A percentile compares a stretch with the other conserved stretches of the same genome.
These are phyloP conservation scores for Synergus japonicus DNA, from an alignment of 2,888 invertebrate genomes.

Conservation along the genomic window DNA sequence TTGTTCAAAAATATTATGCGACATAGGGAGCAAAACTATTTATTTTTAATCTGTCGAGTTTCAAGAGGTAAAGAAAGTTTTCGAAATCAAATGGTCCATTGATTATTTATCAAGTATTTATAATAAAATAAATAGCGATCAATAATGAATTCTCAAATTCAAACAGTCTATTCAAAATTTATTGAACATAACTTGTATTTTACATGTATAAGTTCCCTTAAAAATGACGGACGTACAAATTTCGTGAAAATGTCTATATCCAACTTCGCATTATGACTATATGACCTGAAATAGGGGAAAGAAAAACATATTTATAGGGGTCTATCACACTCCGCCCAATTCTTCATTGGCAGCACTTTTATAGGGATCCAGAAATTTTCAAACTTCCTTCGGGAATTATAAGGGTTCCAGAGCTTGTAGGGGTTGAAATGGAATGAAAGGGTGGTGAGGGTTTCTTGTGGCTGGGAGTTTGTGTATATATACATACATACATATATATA, in stretches of 20 bases:
- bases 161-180: not conserved
- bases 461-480: not conserved
- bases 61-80: not conserved
- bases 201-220: not conserved
- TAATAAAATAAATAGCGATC: not conserved
- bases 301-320: not conserved
- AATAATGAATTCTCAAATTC: not conserved
- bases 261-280: not conserved
- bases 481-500: not conserved
- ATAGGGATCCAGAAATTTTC: conserved; percentile 26
- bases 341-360: conserved; percentile 23
- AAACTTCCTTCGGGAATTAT: conserved; percentile 26
- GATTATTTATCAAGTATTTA: not conserved
- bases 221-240: not conserved
- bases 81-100: not conserved
- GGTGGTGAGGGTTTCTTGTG: not conserved
- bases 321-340: not conserved
- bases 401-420: not conserved
- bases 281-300: not conserved
- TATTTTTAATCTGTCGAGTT: not conserved
- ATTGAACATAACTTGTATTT: not conserved
- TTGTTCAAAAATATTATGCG: not conserved
- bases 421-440: not conserved
- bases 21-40: not conserved
- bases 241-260: not conserved